Evolutionary conservation across 2,888 invertebrate species (phyloP).

Genomic region (Atrina japonica): DNA sequence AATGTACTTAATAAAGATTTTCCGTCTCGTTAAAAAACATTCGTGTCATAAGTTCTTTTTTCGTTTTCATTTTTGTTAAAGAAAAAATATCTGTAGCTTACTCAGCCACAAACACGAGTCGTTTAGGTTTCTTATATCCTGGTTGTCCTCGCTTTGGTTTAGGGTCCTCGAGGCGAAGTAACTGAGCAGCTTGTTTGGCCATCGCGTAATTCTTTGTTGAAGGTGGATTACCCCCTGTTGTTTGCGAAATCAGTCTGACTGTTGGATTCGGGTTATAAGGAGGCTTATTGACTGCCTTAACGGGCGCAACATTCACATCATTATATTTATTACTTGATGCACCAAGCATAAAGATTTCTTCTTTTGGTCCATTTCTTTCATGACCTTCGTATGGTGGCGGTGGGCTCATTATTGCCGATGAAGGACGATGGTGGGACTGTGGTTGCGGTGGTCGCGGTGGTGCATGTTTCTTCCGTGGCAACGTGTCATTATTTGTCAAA

Average conservation of each 20-base stretch:
- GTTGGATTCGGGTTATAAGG: slow-evolving; percentile 42
- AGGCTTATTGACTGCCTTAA: slow-evolving; percentile 46
- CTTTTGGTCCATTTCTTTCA: slow-evolving; percentile 47
- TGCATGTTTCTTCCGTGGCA: neutral
- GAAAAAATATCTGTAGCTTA: too few species aligned
- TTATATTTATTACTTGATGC: neutral
- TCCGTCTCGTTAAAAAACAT: too few species aligned
- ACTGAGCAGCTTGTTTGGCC: slow-evolving; percentile 61
- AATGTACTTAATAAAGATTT: too few species aligned
- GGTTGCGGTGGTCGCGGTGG: slow-evolving; percentile 41
- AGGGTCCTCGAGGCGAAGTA: slow-evolving; percentile 56
- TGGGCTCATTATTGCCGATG: slow-evolving; percentile 38
- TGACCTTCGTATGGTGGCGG: slow-evolving; percentile 59
- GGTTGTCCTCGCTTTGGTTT: slow-evolving; percentile 36
- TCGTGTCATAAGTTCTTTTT: too few species aligned
- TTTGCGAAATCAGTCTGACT: slow-evolving; percentile 24
- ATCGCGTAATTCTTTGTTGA: slow-evolving; percentile 45
- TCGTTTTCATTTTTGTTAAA: too few species aligned
- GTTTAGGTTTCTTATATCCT: slow-evolving; percentile 50
- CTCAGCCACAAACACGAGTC: slow-evolving; percentile 59
- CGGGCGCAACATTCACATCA: slow-evolving; percentile 37
- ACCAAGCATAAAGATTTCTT: slow-evolving; percentile 53
- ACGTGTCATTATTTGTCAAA: neutral
- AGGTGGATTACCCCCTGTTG: slow-evolving; percentile 8
- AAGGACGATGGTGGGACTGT: slow-evolving; percentile 29